Conservation (phyloP, 1,140 invertebrate genomes). For the Lucilia cuprina region DNA sequence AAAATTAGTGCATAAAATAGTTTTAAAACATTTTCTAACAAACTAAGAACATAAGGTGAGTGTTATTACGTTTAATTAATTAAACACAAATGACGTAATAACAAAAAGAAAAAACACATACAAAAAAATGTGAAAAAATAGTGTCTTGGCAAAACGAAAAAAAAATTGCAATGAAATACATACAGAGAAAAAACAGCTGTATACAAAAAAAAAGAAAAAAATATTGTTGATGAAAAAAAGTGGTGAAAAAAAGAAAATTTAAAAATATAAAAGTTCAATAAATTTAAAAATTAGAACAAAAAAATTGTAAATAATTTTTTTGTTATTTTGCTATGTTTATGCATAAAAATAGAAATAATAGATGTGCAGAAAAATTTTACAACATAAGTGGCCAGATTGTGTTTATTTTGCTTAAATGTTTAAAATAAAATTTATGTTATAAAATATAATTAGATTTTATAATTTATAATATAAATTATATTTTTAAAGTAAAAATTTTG, state of each 20-base stretch:
- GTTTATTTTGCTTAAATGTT: no score
- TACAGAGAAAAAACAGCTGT: slow-evolving; percentile 30
- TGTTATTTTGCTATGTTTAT: neutral
- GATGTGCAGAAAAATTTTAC: neutral
- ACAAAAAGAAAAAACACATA: neutral
- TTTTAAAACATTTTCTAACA: slow-evolving; percentile 26
- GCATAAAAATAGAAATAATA: neutral
- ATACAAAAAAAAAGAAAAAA: neutral
- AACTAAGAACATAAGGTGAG: slow-evolving; percentile 29
- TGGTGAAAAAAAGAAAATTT: neutral
- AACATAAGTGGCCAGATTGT: neutral
- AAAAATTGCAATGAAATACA: slow-evolving; percentile 24
- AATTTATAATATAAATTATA: no score
- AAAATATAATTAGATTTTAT: neutral
- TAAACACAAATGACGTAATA: slow-evolving; percentile 14
- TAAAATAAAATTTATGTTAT: no score
- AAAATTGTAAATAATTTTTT: neutral
- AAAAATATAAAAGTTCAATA: neutral
- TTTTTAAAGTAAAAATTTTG: no score
- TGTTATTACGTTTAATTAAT: neutral
- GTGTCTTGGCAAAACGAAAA: neutral
- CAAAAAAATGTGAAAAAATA: slow-evolving; percentile 27
- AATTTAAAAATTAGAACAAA: neutral
- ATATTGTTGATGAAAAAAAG: neutral
- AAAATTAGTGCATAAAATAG: slow-evolving; percentile 36